phyloP scores from a whole-genome alignment of 2,888 invertebrate genomes.

The Arctia plantaginis region DNA sequence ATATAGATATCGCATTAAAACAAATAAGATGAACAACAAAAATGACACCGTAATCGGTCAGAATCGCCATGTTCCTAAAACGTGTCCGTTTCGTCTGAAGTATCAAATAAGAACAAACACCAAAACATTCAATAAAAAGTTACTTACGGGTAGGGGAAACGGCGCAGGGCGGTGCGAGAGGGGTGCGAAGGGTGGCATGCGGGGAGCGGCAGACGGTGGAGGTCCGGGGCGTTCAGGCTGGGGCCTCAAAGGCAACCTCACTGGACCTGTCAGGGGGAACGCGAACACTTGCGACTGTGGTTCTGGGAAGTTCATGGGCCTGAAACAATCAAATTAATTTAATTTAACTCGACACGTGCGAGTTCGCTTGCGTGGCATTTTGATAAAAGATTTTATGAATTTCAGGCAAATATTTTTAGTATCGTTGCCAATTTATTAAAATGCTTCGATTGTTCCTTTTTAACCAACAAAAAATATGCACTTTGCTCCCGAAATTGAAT shows the following conservation, averaged over 20 bases:
- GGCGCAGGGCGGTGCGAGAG: constrained; percentile 68
- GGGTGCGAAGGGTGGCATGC: constrained; percentile 67
- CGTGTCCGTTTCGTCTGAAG: neutral
- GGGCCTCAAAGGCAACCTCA: constrained; percentile 78
- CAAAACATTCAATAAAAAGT: constrained; percentile 13
- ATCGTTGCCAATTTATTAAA: neutral
- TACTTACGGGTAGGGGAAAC: constrained; percentile 80
- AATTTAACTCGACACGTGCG: constrained; percentile 6
- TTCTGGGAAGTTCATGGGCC: constrained; percentile 79
- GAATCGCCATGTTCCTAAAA: neutral
- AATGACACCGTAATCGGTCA: neutral
- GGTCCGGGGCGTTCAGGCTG: constrained; percentile 68
- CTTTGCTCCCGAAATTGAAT: neutral
- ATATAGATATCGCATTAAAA: neutral
- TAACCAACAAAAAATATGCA: neutral
- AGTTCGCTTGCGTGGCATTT: neutral
- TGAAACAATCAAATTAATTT: constrained; percentile 50
- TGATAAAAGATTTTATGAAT: neutral
- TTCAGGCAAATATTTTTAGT: neutral
- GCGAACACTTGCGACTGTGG: constrained; percentile 84
- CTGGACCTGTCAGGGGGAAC: constrained; percentile 81
- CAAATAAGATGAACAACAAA: neutral
- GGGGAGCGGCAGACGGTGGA: constrained; percentile 63
- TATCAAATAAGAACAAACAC: neutral
- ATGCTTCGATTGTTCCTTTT: neutral